phyloP scores from a whole-genome alignment of 2,113 vertebrate species.

The Oncorhynchus tshawytscha region DNA sequence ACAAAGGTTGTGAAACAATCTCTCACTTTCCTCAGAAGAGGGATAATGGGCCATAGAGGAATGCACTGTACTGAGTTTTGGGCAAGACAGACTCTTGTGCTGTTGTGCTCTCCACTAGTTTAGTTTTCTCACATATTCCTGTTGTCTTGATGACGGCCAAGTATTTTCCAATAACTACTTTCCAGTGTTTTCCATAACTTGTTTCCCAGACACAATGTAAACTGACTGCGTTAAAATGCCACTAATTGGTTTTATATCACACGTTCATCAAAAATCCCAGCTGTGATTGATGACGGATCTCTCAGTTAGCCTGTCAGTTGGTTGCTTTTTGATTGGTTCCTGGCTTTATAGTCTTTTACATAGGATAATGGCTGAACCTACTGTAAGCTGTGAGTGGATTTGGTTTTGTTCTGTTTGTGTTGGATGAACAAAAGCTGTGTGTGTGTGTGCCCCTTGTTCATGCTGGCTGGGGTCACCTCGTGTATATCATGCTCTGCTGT shows the following conservation, averaged over 20 bases:
- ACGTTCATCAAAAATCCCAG: not conserved
- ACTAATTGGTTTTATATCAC: not conserved
- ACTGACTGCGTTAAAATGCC: not conserved
- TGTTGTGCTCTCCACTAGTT: not conserved
- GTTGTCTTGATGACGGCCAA: not conserved
- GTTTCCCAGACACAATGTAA: not conserved
- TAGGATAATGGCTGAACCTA: slow-evolving; percentile 15
- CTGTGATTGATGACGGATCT: not conserved
- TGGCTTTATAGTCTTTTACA: slow-evolving; percentile 15
- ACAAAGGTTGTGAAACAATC: slow-evolving; percentile 20
- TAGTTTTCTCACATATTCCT: not conserved
- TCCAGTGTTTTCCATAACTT: not conserved
- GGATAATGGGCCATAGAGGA: slow-evolving; percentile 11
- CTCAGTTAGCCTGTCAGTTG: not conserved
- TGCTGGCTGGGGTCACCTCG: slow-evolving; percentile 59
- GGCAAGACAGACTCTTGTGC: not conserved
- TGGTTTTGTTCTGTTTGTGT: slow-evolving; percentile 70
- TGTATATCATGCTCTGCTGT: not conserved
- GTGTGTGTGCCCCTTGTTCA: slow-evolving; percentile 60
- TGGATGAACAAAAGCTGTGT: slow-evolving; percentile 38
- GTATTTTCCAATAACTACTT: not conserved
- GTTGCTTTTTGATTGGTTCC: not conserved
- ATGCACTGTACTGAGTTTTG: slow-evolving; percentile 10
- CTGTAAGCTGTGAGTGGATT: slow-evolving; percentile 3
- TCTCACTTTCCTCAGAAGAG: slow-evolving; percentile 16